Conservation (phyloP, 2,113 vertebrate species). For the Fregetta grallaria region DNA sequence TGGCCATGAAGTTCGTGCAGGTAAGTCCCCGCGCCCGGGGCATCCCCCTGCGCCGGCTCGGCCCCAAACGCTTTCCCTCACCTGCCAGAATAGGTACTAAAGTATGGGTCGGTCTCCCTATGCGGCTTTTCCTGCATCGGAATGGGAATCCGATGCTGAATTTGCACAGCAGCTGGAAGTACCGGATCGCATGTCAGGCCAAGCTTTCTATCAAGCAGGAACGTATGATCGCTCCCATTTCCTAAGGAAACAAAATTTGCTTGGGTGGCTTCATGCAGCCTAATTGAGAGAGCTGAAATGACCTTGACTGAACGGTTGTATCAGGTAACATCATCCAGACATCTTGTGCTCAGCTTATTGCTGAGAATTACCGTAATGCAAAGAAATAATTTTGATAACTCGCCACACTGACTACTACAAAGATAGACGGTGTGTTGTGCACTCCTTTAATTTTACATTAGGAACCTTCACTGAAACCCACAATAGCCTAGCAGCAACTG, state of each 20-base stretch:
- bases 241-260: accelerated
- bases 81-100: accelerated
- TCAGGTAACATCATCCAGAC: accelerated
- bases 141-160: accelerated
- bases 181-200: accelerated
- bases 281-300: accelerated
- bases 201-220: accelerated
- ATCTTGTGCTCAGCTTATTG: accelerated
- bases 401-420: accelerated
- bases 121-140: accelerated
- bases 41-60: accelerated
- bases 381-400: accelerated
- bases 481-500: neutral
- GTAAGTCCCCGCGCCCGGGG: slow-evolving; percentile 11
- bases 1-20: slow-evolving; percentile 81
- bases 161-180: accelerated
- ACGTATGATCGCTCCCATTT: accelerated
- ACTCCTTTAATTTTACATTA: accelerated
- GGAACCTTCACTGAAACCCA: accelerated
- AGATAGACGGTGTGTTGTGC: accelerated
- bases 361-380: neutral
- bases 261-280: accelerated
- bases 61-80: accelerated
- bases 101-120: accelerated
- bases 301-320: neutral